Evolutionary conservation across 2,113 vertebrate genomes (phyloP), one percentile per base, ranked within the genome.

Genomic region (Pteropus alecto): DNA sequence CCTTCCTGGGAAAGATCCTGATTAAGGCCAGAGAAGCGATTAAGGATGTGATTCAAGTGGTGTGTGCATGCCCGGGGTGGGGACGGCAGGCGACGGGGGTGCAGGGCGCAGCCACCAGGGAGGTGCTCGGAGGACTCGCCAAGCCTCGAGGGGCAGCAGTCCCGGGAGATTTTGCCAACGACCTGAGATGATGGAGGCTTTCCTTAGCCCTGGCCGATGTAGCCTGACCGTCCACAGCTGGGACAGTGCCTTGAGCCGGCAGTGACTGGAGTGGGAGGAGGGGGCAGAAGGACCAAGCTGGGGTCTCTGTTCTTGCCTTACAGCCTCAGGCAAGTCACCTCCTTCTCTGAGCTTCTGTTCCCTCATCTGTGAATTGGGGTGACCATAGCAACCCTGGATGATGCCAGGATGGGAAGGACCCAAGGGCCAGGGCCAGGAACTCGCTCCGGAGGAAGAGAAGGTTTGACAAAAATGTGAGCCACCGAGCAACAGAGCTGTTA

Each of bases 41-140:
- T 33, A 46, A 2, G 10, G 77, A 3, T 5, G n/a, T 15, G 33
- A n/a, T 54, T 9, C 6, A 0, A 13, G 51, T 67, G 19, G 28
- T 41, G 58, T 19, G 18, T 26, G 24, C 4, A 0, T 1, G 24
- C 7, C 2, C 1, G 1, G n/a, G 28, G 58, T 19, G 7, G 35
- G 83, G 21, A 60, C 3, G 2, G 16, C 0, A 56, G 38, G 30
- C 28, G 46, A 54, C 24, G 6, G 5, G 3, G 16, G 18, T 2
- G 2, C 7, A 1, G 6, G 7, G n/a, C 38, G 30, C 35, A 21
- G 41, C 24, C 41, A 9, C 30, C 71, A 11, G 24, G 61, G 78
- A 14, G 33, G 41, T 18, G 13, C 22, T 70, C 24, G 0, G 58
- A 5, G 6, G 41, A 28, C 67, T 71, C 46, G 15, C 68, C 4